Evolutionary conservation across 2,113 vertebrate genomes (phyloP).

Genomic region (Dipodomys ordii): DNA sequence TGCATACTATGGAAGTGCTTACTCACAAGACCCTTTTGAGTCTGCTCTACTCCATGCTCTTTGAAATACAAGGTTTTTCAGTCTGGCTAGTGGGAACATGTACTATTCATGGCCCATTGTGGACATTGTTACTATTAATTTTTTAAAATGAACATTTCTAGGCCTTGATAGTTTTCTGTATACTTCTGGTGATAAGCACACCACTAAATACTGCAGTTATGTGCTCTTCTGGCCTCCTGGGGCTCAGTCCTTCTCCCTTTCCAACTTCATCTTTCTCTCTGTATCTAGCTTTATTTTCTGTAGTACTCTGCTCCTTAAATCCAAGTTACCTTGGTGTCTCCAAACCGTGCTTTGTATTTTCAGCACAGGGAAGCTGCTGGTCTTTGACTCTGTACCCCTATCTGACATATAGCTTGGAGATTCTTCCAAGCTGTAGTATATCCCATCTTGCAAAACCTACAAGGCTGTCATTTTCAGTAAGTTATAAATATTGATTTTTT

Average conservation of each 20-base stretch:
- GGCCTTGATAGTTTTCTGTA: not conserved
- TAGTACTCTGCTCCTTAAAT: not conserved
- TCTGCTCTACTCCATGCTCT: no score
- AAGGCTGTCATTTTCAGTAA: not conserved
- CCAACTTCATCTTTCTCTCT: not conserved
- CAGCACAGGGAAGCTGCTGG: not conserved
- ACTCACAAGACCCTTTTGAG: not conserved
- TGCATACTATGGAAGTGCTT: not conserved
- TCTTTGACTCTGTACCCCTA: not conserved
- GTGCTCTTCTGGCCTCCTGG: no score
- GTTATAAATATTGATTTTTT: not conserved
- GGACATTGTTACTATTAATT: not conserved
- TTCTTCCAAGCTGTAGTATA: not conserved
- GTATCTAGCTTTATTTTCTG: not conserved
- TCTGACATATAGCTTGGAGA: not conserved
- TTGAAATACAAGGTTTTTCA: not conserved
- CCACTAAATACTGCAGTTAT: not conserved
- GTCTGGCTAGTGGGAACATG: not conserved
- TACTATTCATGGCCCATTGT: not conserved
- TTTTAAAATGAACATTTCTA: not conserved
- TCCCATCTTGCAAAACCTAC: not conserved
- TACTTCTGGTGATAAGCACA: not conserved
- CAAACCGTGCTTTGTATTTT: not conserved
- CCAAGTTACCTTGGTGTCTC: not conserved
- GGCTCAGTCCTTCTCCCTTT: no score